Evolutionary conservation across 2,113 vertebrate species (phyloP), one percentile per base, ranked within the genome.

Genomic region (Brevimyrus niger): DNA sequence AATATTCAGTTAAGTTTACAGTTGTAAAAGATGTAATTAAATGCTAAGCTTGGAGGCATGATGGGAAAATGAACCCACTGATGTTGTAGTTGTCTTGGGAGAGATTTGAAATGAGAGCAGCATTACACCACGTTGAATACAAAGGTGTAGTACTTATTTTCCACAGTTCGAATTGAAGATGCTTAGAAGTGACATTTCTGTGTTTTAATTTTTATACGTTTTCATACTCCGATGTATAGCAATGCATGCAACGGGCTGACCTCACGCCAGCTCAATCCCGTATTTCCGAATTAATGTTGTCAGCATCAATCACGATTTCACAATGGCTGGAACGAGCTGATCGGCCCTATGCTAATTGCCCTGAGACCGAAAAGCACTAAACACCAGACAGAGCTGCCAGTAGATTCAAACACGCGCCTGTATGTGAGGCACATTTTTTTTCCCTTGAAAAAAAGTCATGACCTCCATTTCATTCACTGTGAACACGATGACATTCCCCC

Each of bases 281-380:
- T 58, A 53, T 31, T 31, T 55, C 84, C 11, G 55, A 69, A 65
- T 65, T 27, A 88, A 27, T 46, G 38, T n/a, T 47, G 15, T 46
- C 31, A 51, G 46, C 31, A 51, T 82, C 2, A 42, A 55, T 88
- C 15, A 82, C 10, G 17, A 51, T 76, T 48, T 73, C n/a, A 46
- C 44, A 47, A 50, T 50, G 65, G 51, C 44, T 10, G 3, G 83
- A 65, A 69, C 58, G 3, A 86, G 23, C 86, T 46, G 35, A 61
- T 47, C 21, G 38, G 21, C 35, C 6, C 53, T 21, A 73, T 76
- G 82, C 31, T 88, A 27, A 48, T n/a, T 88, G 47, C 51, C 82
- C 87, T 90, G 87, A 48, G 88, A 88, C 87, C 61, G 47, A 90
- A 61, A 73, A 88, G 38, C 82, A 51, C 55, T 5, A 46, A 51